Percentiles rank a stretch among this genome's conserved stretches.
phyloP scores from a whole-genome alignment of 2,888 invertebrate species.

The Encarsia formosa region DNA sequence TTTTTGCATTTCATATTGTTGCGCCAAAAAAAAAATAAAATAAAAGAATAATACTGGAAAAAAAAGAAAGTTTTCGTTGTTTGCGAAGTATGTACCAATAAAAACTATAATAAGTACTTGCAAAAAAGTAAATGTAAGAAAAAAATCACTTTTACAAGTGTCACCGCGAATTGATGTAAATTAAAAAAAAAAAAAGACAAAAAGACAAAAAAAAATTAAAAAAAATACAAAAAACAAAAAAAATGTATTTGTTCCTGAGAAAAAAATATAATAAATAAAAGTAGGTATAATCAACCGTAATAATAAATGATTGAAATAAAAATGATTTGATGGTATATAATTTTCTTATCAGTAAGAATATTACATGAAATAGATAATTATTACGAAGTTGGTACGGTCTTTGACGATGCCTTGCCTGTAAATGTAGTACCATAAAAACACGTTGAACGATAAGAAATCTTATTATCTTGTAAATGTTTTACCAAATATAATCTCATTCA shows the following conservation, averaged over 20 bases:
- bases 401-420: constrained; percentile 51
- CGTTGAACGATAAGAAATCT: constrained; percentile 46
- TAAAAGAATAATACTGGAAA: background rate
- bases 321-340: constrained; percentile 50
- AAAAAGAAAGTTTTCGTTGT: constrained; percentile 35
- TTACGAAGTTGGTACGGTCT: constrained; percentile 48
- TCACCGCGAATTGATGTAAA: constrained; percentile 50
- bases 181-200: constrained; percentile 43
- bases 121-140: constrained; percentile 22
- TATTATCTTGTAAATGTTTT: constrained; percentile 52
- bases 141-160: constrained; percentile 41
- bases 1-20: constrained; percentile 24
- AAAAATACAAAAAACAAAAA: too few species aligned
- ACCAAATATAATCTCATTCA: constrained; percentile 52
- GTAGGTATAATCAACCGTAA: constrained; percentile 40
- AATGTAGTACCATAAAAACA: constrained; percentile 45
- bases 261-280: constrained; percentile 41
- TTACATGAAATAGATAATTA: constrained; percentile 30
- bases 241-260: constrained; percentile 50
- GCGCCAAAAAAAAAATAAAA: constrained; percentile 20
- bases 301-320: constrained; percentile 43
- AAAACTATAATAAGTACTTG: constrained; percentile 11
- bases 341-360: constrained; percentile 48
- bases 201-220: too few species aligned
- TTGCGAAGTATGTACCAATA: constrained; percentile 16